Percentiles rank a stretch among this genome's conserved stretches.
These are phyloP conservation scores for Cossypha heuglini DNA, from an alignment of 2,797 vertebrate genomes.

Conservation along the genomic window DNA sequence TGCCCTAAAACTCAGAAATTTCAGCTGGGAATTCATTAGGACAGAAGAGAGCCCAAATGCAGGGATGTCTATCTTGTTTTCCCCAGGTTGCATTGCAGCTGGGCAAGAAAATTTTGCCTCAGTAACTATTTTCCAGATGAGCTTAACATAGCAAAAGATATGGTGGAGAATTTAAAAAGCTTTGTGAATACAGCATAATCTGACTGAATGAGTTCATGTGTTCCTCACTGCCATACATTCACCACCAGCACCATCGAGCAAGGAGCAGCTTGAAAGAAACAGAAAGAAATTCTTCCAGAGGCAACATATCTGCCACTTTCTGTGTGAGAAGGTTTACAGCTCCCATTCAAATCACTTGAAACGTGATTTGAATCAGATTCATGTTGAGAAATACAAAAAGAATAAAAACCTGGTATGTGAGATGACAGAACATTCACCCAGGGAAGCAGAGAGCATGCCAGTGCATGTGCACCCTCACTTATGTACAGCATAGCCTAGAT, in stretches of 20 bases:
- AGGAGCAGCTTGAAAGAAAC: background rate
- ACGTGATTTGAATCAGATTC: background rate
- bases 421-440: background rate
- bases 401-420: background rate
- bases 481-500: fast-evolving
- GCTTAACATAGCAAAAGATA: background rate
- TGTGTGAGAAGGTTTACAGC: background rate
- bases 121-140: background rate
- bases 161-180: background rate
- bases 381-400: background rate
- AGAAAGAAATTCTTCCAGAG: background rate
- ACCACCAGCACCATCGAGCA: background rate
- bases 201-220: background rate
- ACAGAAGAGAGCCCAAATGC: background rate
- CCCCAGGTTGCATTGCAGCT: background rate
- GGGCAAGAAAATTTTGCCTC: background rate
- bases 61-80: background rate
- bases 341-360: background rate
- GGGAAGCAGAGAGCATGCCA: background rate
- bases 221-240: background rate
- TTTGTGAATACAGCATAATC: background rate
- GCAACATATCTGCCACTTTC: background rate
- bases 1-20: background rate
- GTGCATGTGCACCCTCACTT: background rate
- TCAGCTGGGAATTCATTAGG: background rate